Evolutionary conservation across 2,113 vertebrate species (phyloP).

Genomic region (Toxotes chatareus): DNA sequence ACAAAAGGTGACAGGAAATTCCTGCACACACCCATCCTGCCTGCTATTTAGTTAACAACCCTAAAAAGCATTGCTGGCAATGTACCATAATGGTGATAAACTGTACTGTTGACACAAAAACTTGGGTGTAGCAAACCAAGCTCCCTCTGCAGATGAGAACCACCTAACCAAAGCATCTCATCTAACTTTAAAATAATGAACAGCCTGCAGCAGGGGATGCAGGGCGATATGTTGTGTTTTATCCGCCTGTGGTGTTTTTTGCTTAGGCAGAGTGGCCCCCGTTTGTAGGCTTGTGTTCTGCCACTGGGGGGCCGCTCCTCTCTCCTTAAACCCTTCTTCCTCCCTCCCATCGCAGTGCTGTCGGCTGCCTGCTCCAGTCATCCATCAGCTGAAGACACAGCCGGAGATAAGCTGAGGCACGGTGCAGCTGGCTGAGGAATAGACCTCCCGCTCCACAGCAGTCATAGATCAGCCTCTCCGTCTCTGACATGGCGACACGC

Average conservation of each 20-base stretch:
- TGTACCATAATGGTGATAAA: slow-evolving; percentile 32
- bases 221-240: slow-evolving; percentile 12
- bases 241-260: slow-evolving; percentile 29
- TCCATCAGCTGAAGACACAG: slow-evolving; percentile 79
- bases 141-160: slow-evolving; percentile 15
- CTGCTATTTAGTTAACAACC: slow-evolving; percentile 67
- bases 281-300: slow-evolving; percentile 54
- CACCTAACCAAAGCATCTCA: not conserved
- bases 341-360: slow-evolving; percentile 24
- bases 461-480: slow-evolving; percentile 69
- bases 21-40: slow-evolving; percentile 79
- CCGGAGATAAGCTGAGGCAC: slow-evolving; percentile 77
- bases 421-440: slow-evolving; percentile 70
- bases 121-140: not conserved
- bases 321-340: not conserved
- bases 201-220: slow-evolving; percentile 37
- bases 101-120: slow-evolving; percentile 39
- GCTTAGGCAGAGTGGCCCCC: slow-evolving; percentile 10
- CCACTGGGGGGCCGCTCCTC: slow-evolving; percentile 73
- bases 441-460: slow-evolving; percentile 70
- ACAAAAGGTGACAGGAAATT: slow-evolving; percentile 83
- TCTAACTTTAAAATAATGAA: slow-evolving; percentile 33
- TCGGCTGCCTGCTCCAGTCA: slow-evolving; percentile 60
- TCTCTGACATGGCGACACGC: slow-evolving; percentile 62
- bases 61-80: slow-evolving; percentile 58